A percentile compares a stretch with the other conserved stretches of the same genome.
Conservation (phyloP, 2,113 vertebrate genomes). For the Anser cygnoides region DNA sequence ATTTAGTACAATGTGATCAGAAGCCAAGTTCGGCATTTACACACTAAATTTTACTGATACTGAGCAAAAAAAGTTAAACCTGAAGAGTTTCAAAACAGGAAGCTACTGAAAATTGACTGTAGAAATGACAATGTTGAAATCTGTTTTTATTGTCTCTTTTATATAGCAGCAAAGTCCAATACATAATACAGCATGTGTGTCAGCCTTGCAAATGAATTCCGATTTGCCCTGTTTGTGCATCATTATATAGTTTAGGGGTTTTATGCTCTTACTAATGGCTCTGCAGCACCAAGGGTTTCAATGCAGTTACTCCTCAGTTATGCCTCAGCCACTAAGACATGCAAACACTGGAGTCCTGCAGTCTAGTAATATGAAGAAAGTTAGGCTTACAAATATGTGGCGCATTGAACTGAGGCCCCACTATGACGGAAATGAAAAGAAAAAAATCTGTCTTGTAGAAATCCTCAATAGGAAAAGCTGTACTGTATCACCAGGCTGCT, state of each 20-base stretch:
- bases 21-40: background rate
- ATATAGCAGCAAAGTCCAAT: background rate
- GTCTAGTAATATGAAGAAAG: background rate
- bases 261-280: background rate
- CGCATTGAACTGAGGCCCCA: background rate
- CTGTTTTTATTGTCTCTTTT: background rate
- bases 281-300: background rate
- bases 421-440: background rate
- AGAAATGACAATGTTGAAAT: background rate
- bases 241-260: background rate
- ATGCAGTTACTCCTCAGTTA: background rate
- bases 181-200: too few relatives aligned
- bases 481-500: background rate
- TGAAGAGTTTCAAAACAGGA: background rate
- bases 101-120: background rate
- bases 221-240: background rate
- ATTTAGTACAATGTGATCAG: background rate
- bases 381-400: background rate
- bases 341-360: background rate
- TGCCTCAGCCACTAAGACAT: background rate
- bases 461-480: background rate
- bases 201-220: background rate
- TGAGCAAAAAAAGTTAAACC: background rate
- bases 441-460: background rate
- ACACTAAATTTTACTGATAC: background rate